These are phyloP conservation scores for Oligia fasciuncula DNA, from an alignment of 2,888 invertebrate species.

Conservation along the genomic window DNA sequence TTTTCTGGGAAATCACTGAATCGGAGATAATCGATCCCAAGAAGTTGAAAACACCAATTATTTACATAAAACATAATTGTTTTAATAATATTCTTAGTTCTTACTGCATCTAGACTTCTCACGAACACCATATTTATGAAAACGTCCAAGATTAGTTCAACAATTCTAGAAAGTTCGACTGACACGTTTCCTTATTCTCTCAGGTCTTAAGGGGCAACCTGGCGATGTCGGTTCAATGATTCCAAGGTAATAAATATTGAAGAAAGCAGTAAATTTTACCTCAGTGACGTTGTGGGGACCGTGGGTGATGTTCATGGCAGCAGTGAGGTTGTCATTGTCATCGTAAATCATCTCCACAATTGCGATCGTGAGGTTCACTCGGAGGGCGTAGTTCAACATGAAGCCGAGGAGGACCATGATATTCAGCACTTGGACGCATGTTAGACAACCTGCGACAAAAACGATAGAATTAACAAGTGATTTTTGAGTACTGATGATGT, in stretches of 20 bases:
- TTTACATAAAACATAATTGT: conserved; percentile 34
- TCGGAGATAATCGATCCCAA: conserved; percentile 4
- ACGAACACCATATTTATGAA: conserved; percentile 17
- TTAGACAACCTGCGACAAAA: conserved; percentile 91
- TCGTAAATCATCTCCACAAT: conserved; percentile 94
- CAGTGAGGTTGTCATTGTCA: conserved; percentile 73
- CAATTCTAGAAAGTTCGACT: conserved; percentile 26
- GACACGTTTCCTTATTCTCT: conserved; percentile 71
- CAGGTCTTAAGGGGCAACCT: neutral
- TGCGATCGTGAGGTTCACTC: conserved; percentile 96
- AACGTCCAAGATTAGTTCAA: conserved; percentile 9
- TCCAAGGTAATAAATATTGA: conserved; percentile 25
- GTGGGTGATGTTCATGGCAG: conserved; percentile 73
- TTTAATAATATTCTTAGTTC: conserved; percentile 26
- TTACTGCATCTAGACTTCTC: neutral
- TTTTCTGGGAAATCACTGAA: conserved; percentile 26
- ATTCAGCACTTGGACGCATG: conserved; percentile 95
- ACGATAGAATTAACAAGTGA: neutral
- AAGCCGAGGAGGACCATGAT: conserved; percentile 96
- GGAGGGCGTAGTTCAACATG: conserved; percentile 96
- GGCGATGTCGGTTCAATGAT: conserved; percentile 1
- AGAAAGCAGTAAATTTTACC: conserved; percentile 69
- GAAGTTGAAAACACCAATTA: conserved; percentile 22
- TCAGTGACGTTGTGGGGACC: conserved; percentile 81
- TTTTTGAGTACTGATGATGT: neutral